phyloP scores from a whole-genome alignment of 2,888 invertebrate species.

The Caradrina clavipalpis region DNA sequence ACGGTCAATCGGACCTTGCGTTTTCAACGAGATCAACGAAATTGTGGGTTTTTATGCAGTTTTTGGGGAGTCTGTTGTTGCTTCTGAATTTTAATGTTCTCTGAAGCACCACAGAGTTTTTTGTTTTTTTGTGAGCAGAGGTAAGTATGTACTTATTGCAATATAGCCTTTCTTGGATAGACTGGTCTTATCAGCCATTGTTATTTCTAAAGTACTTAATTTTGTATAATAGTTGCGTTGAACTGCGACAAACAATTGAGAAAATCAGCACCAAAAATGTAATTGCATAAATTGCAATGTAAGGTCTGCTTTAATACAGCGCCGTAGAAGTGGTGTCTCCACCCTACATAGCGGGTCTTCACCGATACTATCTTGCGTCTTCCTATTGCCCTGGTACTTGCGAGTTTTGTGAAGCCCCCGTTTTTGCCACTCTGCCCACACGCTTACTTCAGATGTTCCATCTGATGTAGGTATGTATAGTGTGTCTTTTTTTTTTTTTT shows the following conservation, averaged over 20 bases:
- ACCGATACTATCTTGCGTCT: slow-evolving; percentile 67
- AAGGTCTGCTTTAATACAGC: not conserved
- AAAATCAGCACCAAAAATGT: not conserved
- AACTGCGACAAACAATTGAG: too few species aligned
- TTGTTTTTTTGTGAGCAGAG: not conserved
- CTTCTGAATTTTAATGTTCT: slow-evolving; percentile 24
- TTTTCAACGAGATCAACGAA: slow-evolving; percentile 43
- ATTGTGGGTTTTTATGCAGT: slow-evolving; percentile 33
- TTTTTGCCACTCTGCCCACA: slow-evolving; percentile 28
- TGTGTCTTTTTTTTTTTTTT: too few species aligned
- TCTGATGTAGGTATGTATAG: too few species aligned
- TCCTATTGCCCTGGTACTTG: slow-evolving; percentile 66
- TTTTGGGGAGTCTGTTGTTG: slow-evolving; percentile 18
- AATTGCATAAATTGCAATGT: not conserved
- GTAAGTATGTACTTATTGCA: not conserved
- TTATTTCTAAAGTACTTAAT: not conserved
- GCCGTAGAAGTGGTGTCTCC: slow-evolving; percentile 21
- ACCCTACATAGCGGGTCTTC: slow-evolving; percentile 67
- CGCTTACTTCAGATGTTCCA: not conserved
- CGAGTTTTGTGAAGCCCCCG: slow-evolving; percentile 44
- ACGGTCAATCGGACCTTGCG: slow-evolving; percentile 40
- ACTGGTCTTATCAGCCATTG: not conserved
- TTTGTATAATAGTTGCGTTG: not conserved
- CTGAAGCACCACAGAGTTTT: not conserved
- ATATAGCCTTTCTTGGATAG: not conserved